Evolutionary conservation across 2,113 vertebrate genomes (phyloP), one percentile per base, ranked within the genome.

Genomic region (Corapipo altera): DNA sequence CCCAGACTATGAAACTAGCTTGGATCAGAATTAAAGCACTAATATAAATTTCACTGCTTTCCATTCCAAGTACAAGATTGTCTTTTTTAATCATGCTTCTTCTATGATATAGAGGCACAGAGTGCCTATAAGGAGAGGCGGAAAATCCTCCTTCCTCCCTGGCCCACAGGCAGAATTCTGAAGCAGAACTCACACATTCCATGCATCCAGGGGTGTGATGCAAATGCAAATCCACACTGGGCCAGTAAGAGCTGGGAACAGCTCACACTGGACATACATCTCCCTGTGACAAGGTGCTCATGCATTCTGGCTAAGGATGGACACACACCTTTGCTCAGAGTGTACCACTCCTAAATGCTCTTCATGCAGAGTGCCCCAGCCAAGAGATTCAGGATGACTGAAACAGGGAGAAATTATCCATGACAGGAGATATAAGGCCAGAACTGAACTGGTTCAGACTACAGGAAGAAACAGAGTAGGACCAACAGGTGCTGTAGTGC

Each of bases 11-110:
- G 35, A 79, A 85, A 49, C 37, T 48, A 91, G 21, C 70, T 86
- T 35, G 58, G 62, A 82, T 78, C 54, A 78, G 62, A 96, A 79
- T 80, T 69, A 49, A 87, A 87, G 51, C 61, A 78, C 41, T 72
- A 82, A 65, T 57, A 52, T 5, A 79, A 72, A 91, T 72, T 52
- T 89, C 86, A 84, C 30, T 18, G 9, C 49, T 64, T 89, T 72
- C 84, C 77, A 70, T 65, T 75, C 41, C 46, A 69, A 89, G 65
- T 52, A 81, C 70, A 73, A 85, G 58, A 57, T 2, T 72, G 86
- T 51, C 91, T 35, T 69, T 72, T 78, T 91, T 12, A 59, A 86
- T 55, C 62, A 44, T 3, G 21, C 5, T 74, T 83, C 72, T 48
- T 37, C 57, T 85, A 6, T 61, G n/a, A 72, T 1, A 71, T 5